Evolutionary conservation across 2,888 invertebrate genomes (phyloP), one percentile per base, ranked within the genome.

Genomic region (Pocota personata): DNA sequence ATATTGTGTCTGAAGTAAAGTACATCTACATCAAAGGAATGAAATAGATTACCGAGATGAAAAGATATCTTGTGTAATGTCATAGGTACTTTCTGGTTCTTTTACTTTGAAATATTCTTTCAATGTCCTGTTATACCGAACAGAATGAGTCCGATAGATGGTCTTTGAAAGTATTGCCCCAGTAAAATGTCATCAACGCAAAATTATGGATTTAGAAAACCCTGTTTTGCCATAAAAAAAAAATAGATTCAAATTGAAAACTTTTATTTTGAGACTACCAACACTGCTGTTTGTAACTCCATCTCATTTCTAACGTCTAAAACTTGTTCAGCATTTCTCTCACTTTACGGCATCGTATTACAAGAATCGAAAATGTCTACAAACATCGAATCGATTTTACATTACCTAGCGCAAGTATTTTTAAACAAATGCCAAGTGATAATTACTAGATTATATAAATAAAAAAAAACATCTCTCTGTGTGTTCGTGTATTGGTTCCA

Each of bases 371-470:
- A 37, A 2, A 37, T n/a, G n/a, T 12, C 4, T 2, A 37, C 37
- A 37, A 37, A 12, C 2, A n/a, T 37, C 12, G n/a, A 37, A 37
- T 37, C 12, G 10, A 2, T 6, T 30, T 30, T 4, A 30, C 12
- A 27, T 14, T 16, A 57, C 7, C 57, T 35, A 57, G 16, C 35
- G 14, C 19, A 32, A 19, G 35, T 58, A 35, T 35, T 19, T 58
- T 35, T 10, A 64, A 19, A 30, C 30, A 27, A 32, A 46, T 21
- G n/a, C 21, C 3, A 57, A 30, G 43, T 69, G 69, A n/a, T 57
- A 69, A 57, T 69, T 55, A 19, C 0, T 8, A 30, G 7, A 43
- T 43, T 32, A 46, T 71, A n/a, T n/a, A n/a, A n/a, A n/a, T n/a
- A n/a, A 57, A 46, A 57, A 24, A 71, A 40, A 35, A 35, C 14